Evolutionary conservation across 1,140 invertebrate genomes (phyloP).

Genomic region (Steinernema khuongi): DNA sequence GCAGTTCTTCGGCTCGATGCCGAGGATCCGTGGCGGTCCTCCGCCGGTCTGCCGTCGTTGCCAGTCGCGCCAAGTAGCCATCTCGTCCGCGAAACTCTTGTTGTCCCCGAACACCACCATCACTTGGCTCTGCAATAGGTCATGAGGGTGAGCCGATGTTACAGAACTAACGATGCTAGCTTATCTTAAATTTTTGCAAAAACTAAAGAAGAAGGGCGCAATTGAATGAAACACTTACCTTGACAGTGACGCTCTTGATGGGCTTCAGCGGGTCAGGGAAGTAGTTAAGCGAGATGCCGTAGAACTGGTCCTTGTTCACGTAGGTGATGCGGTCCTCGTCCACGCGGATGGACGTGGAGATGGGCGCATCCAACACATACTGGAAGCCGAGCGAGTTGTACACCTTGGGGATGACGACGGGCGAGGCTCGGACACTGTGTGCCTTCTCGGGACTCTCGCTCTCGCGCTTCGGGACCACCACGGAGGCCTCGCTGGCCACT

Average conservation of each 20-base stretch:
- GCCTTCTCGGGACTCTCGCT: slow-evolving; percentile 53
- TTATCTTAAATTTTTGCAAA: not conserved
- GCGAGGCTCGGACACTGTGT: slow-evolving; percentile 59
- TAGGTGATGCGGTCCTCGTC: slow-evolving; percentile 98
- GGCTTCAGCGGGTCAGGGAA: slow-evolving; percentile 85
- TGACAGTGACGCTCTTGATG: slow-evolving; percentile 78
- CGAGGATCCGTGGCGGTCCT: slow-evolving; percentile 78
- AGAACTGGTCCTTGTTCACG: slow-evolving; percentile 96
- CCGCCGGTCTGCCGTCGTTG: slow-evolving; percentile 96
- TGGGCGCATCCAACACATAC: slow-evolving; percentile 90
- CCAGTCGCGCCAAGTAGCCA: slow-evolving; percentile 99
- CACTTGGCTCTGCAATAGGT: slow-evolving; percentile 77
- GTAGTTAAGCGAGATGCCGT: slow-evolving; percentile 91
- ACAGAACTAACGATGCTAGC: not conserved
- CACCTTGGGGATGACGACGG: slow-evolving; percentile 88
- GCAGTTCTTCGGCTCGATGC: slow-evolving; percentile 98
- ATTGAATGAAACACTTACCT: no score
- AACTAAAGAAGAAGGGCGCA: no score
- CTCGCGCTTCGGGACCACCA: not conserved
- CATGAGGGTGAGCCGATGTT: slow-evolving; percentile 16
- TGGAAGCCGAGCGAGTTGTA: slow-evolving; percentile 70
- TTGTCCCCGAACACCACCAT: slow-evolving; percentile 98
- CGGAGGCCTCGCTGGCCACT: not conserved
- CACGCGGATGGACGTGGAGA: slow-evolving; percentile 88
- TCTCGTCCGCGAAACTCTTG: slow-evolving; percentile 93